These are phyloP conservation scores for Diplazon laetatorius DNA, from an alignment of 2,888 invertebrate genomes.

Conservation along the genomic window DNA sequence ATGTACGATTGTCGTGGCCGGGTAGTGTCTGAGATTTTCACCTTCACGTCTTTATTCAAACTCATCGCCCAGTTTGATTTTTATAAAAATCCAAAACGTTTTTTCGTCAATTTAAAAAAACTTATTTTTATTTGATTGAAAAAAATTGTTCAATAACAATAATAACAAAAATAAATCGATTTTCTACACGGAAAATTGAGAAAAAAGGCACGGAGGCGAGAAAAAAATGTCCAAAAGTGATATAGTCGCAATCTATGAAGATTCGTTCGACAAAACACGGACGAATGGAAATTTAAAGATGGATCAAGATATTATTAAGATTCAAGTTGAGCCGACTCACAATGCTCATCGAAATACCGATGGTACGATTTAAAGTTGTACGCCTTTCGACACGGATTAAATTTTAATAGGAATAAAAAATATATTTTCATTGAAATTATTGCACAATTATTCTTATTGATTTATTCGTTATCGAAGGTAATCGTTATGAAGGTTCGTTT, in stretches of 20 bases:
- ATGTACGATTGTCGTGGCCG: conserved; percentile 21
- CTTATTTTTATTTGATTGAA: neutral
- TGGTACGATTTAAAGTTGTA: conserved; percentile 18
- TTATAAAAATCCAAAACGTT: neutral
- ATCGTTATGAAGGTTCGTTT: neutral
- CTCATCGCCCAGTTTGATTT: neutral
- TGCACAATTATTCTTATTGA: neutral
- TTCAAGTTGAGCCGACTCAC: conserved; percentile 69
- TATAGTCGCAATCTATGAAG: conserved; percentile 45
- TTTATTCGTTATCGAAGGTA: neutral
- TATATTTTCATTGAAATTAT: neutral
- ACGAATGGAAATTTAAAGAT: conserved; percentile 22
- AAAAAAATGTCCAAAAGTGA: conserved; percentile 41
- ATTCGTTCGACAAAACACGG: conserved; percentile 19
- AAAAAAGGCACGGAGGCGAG: neutral
- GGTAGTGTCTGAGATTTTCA: conserved; percentile 5
- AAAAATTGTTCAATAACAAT: neutral
- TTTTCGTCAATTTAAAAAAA: too few species aligned
- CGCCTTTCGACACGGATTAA: neutral
- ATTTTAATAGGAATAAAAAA: neutral
- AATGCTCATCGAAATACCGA: conserved; percentile 47
- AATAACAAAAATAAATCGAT: too few species aligned
- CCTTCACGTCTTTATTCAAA: neutral
- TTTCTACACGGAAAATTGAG: neutral
- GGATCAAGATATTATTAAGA: conserved; percentile 64